Evolutionary conservation across 2,113 vertebrate genomes (phyloP).

Genomic region (Malurus melanocephalus): DNA sequence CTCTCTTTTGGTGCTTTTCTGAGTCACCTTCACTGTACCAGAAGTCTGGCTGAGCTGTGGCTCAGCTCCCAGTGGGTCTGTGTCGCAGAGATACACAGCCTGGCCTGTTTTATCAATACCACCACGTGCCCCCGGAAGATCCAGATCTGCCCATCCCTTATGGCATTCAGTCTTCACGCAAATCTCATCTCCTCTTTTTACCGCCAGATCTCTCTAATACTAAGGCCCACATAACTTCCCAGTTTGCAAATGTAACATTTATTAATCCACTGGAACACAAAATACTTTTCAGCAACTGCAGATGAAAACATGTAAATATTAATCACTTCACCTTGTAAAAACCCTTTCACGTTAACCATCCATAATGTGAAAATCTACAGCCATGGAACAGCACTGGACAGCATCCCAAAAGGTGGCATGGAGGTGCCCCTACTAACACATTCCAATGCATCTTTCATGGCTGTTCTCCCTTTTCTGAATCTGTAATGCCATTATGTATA

Average conservation of each 20-base stretch:
- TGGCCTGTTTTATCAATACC: not conserved
- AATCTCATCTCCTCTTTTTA: not conserved
- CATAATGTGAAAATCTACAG: not conserved
- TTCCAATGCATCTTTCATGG: not conserved
- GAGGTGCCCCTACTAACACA: not conserved
- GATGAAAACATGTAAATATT: not conserved
- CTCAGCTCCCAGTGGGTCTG: not conserved
- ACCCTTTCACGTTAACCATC: not conserved
- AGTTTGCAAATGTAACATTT: not conserved
- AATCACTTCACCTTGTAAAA: not conserved
- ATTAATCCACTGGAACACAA: not conserved
- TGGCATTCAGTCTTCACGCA: rapidly evolving
- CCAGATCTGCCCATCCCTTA: not conserved
- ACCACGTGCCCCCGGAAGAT: rapidly evolving
- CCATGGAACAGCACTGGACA: not conserved
- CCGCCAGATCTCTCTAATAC: not conserved
- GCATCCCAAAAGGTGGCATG: not conserved
- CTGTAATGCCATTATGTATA: not conserved
- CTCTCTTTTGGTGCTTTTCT: not conserved
- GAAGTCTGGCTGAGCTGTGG: not conserved
- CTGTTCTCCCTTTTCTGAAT: not conserved
- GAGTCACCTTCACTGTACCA: not conserved
- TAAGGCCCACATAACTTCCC: not conserved
- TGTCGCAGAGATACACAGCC: not conserved
- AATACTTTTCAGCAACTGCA: not conserved